Evolutionary conservation across 2,113 vertebrate genomes (phyloP).

Genomic region (Ophiodon elongatus): DNA sequence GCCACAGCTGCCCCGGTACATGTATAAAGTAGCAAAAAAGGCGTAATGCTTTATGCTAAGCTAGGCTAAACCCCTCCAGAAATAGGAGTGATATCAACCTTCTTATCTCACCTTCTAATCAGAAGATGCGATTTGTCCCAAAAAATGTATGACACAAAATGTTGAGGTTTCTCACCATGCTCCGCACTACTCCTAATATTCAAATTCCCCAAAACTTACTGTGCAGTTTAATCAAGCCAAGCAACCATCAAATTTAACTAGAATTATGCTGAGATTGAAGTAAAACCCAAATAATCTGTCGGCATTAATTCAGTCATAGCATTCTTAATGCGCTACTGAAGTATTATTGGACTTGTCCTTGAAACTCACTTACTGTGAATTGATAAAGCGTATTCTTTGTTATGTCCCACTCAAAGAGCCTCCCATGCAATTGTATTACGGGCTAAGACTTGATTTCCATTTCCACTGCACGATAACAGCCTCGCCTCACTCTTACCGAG

Average conservation of each 20-base stretch:
- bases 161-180: background rate
- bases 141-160: background rate
- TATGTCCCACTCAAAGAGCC: slow-evolving; percentile 62
- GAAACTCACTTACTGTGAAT: slow-evolving; percentile 75
- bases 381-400: slow-evolving; percentile 69
- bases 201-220: background rate
- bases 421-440: slow-evolving; percentile 51
- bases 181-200: background rate
- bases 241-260: slow-evolving; percentile 18
- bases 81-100: background rate
- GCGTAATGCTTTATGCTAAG: background rate
- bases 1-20: background rate
- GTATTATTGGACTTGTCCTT: slow-evolving; percentile 75
- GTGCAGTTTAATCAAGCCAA: slow-evolving; percentile 5
- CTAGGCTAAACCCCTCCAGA: background rate
- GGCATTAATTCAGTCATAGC: slow-evolving; percentile 52
- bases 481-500: slow-evolving; percentile 48
- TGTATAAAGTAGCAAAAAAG: background rate
- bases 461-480: slow-evolving; percentile 58
- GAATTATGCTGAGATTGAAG: slow-evolving; percentile 30
- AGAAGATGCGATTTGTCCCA: background rate
- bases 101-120: background rate
- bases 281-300: slow-evolving; percentile 48
- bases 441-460: slow-evolving; percentile 74
- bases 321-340: slow-evolving; percentile 56